Percentiles rank a stretch among this genome's conserved stretches.
phyloP scores from a whole-genome alignment of 1,140 invertebrate species.

The Theocolax elegans region DNA sequence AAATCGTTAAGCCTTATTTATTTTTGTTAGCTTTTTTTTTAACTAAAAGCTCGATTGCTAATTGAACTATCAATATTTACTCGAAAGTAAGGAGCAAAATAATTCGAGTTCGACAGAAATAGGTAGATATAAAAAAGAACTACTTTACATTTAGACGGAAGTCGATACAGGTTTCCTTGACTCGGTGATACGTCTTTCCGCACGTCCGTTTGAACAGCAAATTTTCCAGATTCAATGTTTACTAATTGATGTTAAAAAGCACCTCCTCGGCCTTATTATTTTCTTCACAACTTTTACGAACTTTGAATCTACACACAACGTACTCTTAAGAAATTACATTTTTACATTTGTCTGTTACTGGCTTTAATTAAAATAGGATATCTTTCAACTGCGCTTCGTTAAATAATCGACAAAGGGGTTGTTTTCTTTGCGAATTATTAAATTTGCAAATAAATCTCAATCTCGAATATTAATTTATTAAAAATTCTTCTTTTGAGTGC shows the following conservation, averaged over 20 bases:
- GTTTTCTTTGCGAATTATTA: no score
- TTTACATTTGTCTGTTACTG: background rate
- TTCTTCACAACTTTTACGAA: background rate
- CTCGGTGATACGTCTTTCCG: background rate
- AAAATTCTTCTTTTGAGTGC: no score
- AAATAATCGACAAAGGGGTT: no score
- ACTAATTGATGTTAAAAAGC: slow-evolving; percentile 6
- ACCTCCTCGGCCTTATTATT: background rate
- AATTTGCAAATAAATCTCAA: no score
- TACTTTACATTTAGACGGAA: slow-evolving; percentile 18
- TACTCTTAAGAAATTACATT: no score
- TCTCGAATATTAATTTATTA: no score
- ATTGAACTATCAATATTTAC: background rate
- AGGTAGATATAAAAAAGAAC: background rate
- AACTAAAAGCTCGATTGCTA: background rate
- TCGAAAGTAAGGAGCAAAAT: background rate
- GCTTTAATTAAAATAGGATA: background rate
- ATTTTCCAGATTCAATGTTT: background rate
- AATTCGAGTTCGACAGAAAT: background rate
- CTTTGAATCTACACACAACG: background rate
- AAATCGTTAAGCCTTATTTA: no score
- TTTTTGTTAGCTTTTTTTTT: no score
- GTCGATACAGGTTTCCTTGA: background rate
- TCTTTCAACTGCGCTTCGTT: no score
- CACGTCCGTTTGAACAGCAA: background rate